Evolutionary conservation across 2,888 invertebrate genomes (phyloP), one percentile per base, ranked within the genome.

Genomic region (Mesopsocus fuscifrons): DNA sequence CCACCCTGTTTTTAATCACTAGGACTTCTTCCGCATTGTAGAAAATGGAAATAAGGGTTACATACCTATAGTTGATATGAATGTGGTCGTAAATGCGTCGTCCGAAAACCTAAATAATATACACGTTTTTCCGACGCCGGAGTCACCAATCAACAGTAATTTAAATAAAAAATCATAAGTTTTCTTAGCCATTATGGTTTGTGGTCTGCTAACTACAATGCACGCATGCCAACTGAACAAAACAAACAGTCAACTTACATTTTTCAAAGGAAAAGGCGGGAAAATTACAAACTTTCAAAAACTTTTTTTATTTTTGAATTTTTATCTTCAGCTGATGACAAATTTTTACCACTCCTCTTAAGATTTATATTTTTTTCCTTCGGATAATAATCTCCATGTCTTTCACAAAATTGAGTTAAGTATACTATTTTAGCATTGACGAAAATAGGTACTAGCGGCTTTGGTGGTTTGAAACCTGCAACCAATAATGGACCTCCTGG

Each of bases 111-210:
- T 76, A 63, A 89, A 91, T 53, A 91, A 67, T 63, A 91, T 87
- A 63, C 89, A 89, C 43, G 91, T 91, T 65, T 91, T 91, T 53
- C 91, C 91, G 52, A 91, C 91, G 52, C 89, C 89, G 42, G 87
- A 88, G 64, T 91, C 91, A 51, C 91, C 91, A 62, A 91, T 91
- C 53, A 91, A 69, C 52, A 91, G 67, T 54, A 91, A 68, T 71
- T 91, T 91, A 64, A 91, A 91, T 56, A 91, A 67, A 59, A 89
- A 72, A 69, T 91, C 91, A 70, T 91, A 91, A 51, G 89, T 88
- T 72, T 85, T 85, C 71, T 89, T 91, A 60, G 88, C 88, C 88
- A 89, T 89, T 73, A 21, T 38, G 20, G 20, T 38, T 18, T 38
- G 26, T 11, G 11, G 26, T 26, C 26, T 26, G 26, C 26, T 26